Percentiles rank a stretch among this genome's conserved stretches.
Conservation (phyloP, 2,797 vertebrate genomes). For the Chaetodon trifasciatus region DNA sequence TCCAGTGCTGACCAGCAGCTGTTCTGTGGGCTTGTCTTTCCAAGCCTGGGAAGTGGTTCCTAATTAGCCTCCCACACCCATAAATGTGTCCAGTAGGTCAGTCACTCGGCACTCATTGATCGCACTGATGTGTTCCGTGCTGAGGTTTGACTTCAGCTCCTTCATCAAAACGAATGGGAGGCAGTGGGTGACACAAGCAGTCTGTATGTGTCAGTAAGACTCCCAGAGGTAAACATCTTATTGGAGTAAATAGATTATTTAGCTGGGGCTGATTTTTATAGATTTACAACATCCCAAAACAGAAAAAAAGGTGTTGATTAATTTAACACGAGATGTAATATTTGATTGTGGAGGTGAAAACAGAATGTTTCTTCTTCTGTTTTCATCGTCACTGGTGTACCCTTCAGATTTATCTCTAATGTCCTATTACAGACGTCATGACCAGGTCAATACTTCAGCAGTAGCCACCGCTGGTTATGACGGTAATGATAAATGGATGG, state of each 20-base stretch:
- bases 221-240: slow-evolving; percentile 51
- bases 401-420: slow-evolving; percentile 76
- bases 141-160: slow-evolving; percentile 75
- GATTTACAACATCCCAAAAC: slow-evolving; percentile 13
- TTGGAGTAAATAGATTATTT: slow-evolving; percentile 20
- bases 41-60: slow-evolving; percentile 87
- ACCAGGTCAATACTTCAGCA: slow-evolving; percentile 80
- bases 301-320: slow-evolving; percentile 22
- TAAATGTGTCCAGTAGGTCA: slow-evolving; percentile 87
- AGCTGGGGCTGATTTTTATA: neutral
- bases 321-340: slow-evolving; percentile 37
- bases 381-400: slow-evolving; percentile 64
- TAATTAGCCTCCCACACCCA: slow-evolving; percentile 91
- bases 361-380: slow-evolving; percentile 27
- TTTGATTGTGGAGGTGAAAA: slow-evolving; percentile 58
- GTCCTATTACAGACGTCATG: slow-evolving; percentile 76
- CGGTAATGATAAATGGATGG: slow-evolving; percentile 91
- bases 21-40: slow-evolving; percentile 83
- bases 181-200: slow-evolving; percentile 72
- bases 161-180: slow-evolving; percentile 76
- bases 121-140: slow-evolving; percentile 78
- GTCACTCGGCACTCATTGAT: slow-evolving; percentile 84
- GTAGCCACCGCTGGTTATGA: slow-evolving; percentile 76
- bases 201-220: slow-evolving; percentile 64
- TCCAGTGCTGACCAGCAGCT: slow-evolving; percentile 89